These are phyloP conservation scores for Zonitis immaculata DNA, from an alignment of 2,888 invertebrate species.

Conservation along the genomic window DNA sequence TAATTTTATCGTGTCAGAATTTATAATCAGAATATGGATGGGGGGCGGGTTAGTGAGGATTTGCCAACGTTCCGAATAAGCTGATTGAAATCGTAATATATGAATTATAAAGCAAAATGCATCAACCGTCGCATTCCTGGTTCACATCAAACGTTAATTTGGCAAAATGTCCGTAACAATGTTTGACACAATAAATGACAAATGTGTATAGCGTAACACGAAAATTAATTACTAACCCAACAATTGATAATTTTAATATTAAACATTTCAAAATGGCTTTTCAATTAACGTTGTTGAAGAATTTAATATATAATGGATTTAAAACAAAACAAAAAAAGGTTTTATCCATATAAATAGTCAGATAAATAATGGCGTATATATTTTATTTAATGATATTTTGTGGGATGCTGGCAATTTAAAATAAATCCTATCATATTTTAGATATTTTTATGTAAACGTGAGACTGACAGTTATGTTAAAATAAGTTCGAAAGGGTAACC, in stretches of 20 bases:
- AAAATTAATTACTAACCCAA: conserved; percentile 41
- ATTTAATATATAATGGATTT: conserved; percentile 20
- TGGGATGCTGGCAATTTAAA: neutral
- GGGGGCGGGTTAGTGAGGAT: neutral
- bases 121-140: conserved; percentile 22
- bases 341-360: too few species aligned
- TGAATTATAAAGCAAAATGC: conserved; percentile 15
- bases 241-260: conserved; percentile 43
- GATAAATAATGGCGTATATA: too few species aligned
- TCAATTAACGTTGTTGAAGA: conserved; percentile 43
- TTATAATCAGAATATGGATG: too few species aligned
- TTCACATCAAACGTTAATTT: conserved; percentile 34
- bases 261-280: conserved; percentile 40
- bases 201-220: conserved; percentile 32
- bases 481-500: conserved; percentile 46
- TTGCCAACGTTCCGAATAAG: conserved; percentile 2
- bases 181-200: conserved; percentile 43
- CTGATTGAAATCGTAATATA: conserved; percentile 13
- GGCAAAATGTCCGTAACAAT: conserved; percentile 37
- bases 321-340: too few species aligned
- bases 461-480: conserved; percentile 46
- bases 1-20: neutral
- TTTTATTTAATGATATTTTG: too few species aligned
- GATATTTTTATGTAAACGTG: conserved; percentile 48
- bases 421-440: conserved; percentile 45